phyloP scores from a whole-genome alignment of 2,797 vertebrate species.

The Glyptemys insculpta region DNA sequence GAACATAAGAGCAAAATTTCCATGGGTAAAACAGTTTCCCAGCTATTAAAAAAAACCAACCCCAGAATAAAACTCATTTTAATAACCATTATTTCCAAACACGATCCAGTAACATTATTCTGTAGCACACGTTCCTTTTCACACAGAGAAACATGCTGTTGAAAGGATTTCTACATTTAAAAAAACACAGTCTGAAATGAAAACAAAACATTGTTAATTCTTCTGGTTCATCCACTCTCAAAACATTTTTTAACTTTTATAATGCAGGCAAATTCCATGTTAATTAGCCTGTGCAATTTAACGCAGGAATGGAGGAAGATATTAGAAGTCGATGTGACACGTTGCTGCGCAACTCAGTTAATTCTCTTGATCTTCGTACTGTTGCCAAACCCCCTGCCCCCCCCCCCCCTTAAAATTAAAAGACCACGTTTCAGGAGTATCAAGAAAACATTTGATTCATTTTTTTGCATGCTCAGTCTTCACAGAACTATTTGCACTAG shows the following conservation, averaged over 20 bases:
- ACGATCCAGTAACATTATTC: conserved; percentile 8
- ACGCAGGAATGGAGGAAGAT: conserved; percentile 66
- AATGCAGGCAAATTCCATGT: conserved; percentile 79
- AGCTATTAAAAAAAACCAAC: neutral
- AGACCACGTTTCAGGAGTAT: conserved; percentile 65
- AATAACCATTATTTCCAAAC: neutral
- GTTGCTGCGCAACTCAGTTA: conserved; percentile 74
- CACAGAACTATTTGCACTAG: conserved; percentile 70
- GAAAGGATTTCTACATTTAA: conserved; percentile 15
- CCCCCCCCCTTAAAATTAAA: conserved; percentile 64
- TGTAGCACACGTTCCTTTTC: conserved; percentile 27
- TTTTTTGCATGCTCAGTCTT: conserved; percentile 48
- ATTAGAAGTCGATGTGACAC: conserved; percentile 76
- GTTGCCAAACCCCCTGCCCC: neutral
- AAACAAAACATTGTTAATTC: conserved; percentile 30
- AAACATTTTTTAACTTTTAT: conserved; percentile 73
- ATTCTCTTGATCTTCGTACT: conserved; percentile 72
- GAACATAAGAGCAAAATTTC: neutral
- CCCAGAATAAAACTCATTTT: neutral
- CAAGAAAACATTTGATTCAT: conserved; percentile 67
- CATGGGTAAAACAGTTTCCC: conserved; percentile 21
- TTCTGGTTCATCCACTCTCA: conserved; percentile 60
- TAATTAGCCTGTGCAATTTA: conserved; percentile 80
- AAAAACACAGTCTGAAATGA: conserved; percentile 55
- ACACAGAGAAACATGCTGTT: neutral